Base-by-base conservation (phyloP, 2,888 invertebrate species). In the Synanthedon tipuliformis region DNA sequence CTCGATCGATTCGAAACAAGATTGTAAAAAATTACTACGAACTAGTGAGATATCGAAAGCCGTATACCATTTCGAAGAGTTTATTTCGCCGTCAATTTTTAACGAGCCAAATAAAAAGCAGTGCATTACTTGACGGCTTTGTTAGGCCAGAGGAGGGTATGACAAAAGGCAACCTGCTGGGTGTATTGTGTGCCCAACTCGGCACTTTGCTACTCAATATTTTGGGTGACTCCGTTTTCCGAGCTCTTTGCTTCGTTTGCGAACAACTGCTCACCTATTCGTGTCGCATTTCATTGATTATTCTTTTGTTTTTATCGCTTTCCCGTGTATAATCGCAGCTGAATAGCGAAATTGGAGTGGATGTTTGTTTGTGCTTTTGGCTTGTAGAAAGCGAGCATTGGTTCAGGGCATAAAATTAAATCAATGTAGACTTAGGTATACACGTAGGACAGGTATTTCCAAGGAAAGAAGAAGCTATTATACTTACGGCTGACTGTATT, bases 201-300 rank as follows among this genome's bases (percentile, higher is more conserved):
- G 82, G 83, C 84, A 85, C 83, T 84, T 83, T 78, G 81, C 77
- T 72, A 82, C 75, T 84, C 85, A 86, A 85, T 85, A 86, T 86
- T 85, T 85, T 85, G 75, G 84, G 82, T 80, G 83, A 82, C 76
- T 81, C 64, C 58, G 60, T 63, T 62, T 58, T 45, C 40, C 18
- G 60, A 56, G 58, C 61, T 60, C 71, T 74, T 69, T 68, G 78
- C 75, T 63, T 58, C 64, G 73, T 72, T 70, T 75, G 81, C 76
- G 78, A 73, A 81, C 81, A 82, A 82, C 75, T 80, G 81, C 72
- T 68, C 77, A 75, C 76, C 78, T 75, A 64, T 63, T 63, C 63
- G 62, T 64, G 64, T 60, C 60, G 73, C 75, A 68, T 74, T 71
- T 73, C 67, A 72, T 75, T 73, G 68, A 73, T 71, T 69, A 66